Conservation (phyloP, 2,797 vertebrate species). For the Eidolon dupreanum region DNA sequence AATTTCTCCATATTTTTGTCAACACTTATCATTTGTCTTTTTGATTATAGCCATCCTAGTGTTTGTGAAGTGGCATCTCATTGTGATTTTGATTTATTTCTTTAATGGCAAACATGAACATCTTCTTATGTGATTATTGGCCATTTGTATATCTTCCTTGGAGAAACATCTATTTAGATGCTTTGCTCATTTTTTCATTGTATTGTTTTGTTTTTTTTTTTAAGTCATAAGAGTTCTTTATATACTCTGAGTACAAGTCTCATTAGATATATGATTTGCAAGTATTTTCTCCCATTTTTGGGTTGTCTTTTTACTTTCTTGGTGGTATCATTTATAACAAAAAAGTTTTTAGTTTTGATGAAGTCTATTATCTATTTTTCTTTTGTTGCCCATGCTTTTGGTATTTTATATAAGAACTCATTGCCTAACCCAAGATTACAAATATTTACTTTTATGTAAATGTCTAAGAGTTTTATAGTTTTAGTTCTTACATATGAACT, state of each 20-base stretch:
- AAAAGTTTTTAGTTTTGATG: not conserved
- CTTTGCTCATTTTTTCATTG: not conserved
- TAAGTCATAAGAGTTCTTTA: not conserved
- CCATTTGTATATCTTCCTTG: conserved; percentile 3
- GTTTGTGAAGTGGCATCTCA: not conserved
- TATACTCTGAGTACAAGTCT: conserved; percentile 9
- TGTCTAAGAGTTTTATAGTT: conserved; percentile 30
- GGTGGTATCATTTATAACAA: not conserved
- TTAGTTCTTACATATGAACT: conserved; percentile 15
- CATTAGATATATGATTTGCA: conserved; percentile 19
- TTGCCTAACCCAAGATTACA: not conserved
- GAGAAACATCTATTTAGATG: not conserved
- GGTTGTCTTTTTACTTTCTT: conserved; percentile 27
- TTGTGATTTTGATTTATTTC: conserved; percentile 26
- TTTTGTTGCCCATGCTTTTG: not conserved
- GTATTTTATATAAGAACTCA: conserved; percentile 16
- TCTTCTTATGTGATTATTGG: not conserved
- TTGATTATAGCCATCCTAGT: not conserved
- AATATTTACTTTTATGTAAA: conserved; percentile 15
- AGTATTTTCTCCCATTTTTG: not conserved
- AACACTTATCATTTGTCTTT: not conserved
- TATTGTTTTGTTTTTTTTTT: not conserved
- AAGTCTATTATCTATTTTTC: conserved; percentile 15
- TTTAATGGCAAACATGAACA: not conserved
- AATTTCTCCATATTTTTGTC: not conserved